Evolutionary conservation across 2,888 invertebrate species (phyloP).

Genomic region (Watsonalla binaria): DNA sequence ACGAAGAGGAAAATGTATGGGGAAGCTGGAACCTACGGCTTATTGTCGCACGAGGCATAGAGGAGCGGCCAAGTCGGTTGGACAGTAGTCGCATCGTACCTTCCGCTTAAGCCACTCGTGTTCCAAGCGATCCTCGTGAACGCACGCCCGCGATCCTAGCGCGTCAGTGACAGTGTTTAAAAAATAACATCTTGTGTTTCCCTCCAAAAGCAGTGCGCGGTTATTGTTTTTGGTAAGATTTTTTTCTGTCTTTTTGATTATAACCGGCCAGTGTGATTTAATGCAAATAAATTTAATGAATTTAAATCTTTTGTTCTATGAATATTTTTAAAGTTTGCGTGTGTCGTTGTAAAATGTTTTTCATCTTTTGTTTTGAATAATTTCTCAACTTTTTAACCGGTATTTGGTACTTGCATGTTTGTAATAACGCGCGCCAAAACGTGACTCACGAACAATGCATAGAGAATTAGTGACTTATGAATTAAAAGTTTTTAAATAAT

Average conservation of each 20-base stretch:
- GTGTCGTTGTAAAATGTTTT: too few relatives aligned
- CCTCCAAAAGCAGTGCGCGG: slow-evolving; percentile 16
- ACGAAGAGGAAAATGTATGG: slow-evolving; percentile 30
- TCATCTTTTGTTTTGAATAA: too few relatives aligned
- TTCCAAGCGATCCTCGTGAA: slow-evolving; percentile 32
- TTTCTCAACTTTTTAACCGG: too few relatives aligned
- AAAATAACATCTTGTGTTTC: slow-evolving; percentile 20
- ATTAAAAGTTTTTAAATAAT: too few relatives aligned
- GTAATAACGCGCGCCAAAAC: too few relatives aligned
- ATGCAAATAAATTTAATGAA: neutral
- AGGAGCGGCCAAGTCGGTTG: slow-evolving; percentile 40
- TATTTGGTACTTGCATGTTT: too few relatives aligned
- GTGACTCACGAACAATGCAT: too few relatives aligned
- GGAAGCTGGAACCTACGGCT: slow-evolving; percentile 30
- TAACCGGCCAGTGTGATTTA: slow-evolving; percentile 8
- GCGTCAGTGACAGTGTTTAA: slow-evolving; percentile 28
- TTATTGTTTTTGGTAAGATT: slow-evolving; percentile 40
- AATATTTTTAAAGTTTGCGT: too few relatives aligned
- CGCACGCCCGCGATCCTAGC: slow-evolving; percentile 26
- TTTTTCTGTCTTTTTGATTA: slow-evolving; percentile 13
- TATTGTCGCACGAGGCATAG: slow-evolving; percentile 58
- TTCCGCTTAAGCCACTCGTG: slow-evolving; percentile 50
- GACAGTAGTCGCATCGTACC: slow-evolving; percentile 57
- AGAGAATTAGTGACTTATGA: too few relatives aligned
- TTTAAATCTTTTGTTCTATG: too few relatives aligned